Percentiles rank a stretch among this genome's conserved stretches.
Evolutionary conservation across 2,113 vertebrate species (phyloP).

Genomic region (Verasper variegatus): DNA sequence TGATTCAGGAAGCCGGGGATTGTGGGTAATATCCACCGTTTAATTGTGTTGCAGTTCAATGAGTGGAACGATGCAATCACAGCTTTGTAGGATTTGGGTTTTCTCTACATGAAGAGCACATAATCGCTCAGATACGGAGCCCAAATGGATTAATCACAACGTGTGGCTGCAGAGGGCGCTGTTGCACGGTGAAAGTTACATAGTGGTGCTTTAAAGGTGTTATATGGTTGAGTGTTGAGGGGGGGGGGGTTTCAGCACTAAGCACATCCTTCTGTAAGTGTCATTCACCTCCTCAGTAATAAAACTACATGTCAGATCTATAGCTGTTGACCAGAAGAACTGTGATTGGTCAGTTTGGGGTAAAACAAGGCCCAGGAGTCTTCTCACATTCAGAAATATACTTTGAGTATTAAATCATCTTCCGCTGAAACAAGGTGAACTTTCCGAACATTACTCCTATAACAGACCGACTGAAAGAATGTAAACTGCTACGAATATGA

Average conservation of each 20-base stretch:
- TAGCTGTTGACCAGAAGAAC: background rate
- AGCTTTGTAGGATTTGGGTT: no score
- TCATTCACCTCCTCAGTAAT: background rate
- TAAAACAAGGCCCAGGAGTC: background rate
- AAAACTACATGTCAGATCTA: background rate
- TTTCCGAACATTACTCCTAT: background rate
- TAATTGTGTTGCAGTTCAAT: no score
- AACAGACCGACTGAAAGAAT: background rate
- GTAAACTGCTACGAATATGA: background rate
- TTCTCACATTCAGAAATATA: background rate
- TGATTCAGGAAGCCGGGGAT: no score
- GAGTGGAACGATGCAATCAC: no score
- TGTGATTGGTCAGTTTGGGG: background rate
- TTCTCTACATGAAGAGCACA: background rate
- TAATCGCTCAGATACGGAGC: no score
- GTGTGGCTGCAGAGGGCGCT: background rate
- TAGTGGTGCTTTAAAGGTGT: background rate
- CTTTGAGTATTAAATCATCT: background rate
- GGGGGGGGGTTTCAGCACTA: no score
- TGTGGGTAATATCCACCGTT: no score
- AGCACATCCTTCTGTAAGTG: background rate
- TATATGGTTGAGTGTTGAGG: background rate
- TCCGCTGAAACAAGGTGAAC: background rate
- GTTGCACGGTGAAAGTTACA: background rate
- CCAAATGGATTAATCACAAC: background rate